Percentiles rank a stretch among this genome's conserved stretches.
These are phyloP conservation scores for Cnemophilus loriae DNA, from an alignment of 2,113 vertebrate species.

Conservation along the genomic window DNA sequence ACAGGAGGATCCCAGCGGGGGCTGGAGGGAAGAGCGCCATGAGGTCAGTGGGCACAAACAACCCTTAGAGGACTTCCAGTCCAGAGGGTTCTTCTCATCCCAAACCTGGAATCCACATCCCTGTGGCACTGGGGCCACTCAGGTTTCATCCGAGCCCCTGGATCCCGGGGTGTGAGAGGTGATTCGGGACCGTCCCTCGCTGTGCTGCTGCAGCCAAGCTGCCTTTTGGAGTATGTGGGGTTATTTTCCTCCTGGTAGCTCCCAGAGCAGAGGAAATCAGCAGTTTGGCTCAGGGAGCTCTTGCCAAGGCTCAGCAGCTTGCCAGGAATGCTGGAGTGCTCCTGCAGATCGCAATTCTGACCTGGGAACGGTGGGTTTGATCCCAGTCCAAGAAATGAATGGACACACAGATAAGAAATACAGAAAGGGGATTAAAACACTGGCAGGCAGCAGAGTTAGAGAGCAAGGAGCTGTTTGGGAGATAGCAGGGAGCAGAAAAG, in stretches of 20 bases:
- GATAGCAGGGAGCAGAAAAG: background rate
- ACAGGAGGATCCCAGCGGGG: background rate
- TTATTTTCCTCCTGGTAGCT: background rate
- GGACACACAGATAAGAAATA: background rate
- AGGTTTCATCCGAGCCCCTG: background rate
- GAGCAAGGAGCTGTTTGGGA: background rate
- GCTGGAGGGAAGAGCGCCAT: background rate
- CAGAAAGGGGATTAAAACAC: background rate
- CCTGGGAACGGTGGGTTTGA: rapidly evolving
- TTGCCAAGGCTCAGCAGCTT: background rate
- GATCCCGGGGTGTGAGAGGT: background rate
- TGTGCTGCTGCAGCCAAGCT: background rate
- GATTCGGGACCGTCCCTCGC: background rate
- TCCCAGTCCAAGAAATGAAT: background rate
- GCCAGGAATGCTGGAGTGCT: background rate
- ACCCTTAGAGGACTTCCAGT: background rate
- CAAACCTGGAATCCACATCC: background rate
- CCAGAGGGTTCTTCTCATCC: background rate
- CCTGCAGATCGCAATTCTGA: background rate
- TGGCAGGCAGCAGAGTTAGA: background rate
- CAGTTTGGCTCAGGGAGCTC: background rate
- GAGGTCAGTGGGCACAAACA: background rate
- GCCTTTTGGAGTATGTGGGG: background rate
- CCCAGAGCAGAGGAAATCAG: background rate
- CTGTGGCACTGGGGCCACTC: background rate